phyloP scores from a whole-genome alignment of 2,888 invertebrate genomes.

The Dryobotodes eremita region DNA sequence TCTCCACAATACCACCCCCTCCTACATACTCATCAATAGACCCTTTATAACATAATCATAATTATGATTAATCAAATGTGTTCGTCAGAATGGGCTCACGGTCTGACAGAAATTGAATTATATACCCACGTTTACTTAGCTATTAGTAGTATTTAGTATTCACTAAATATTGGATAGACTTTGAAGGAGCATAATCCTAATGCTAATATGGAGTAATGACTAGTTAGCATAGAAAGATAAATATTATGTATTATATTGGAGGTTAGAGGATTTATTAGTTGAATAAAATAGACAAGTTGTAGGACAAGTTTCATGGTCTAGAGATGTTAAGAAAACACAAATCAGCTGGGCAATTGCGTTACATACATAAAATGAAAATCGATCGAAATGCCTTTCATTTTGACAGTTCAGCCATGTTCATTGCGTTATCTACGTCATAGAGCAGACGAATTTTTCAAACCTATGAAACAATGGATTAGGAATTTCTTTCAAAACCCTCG shows the following conservation, averaged over 20 bases:
- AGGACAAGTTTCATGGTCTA: neutral
- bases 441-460: no score
- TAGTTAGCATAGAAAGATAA: neutral
- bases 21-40: conserved; percentile 15
- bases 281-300: neutral
- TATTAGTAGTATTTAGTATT: no score
- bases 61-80: conserved; percentile 37
- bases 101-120: conserved; percentile 28
- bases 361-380: no score
- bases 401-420: no score
- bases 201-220: neutral
- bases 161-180: conserved; percentile 22
- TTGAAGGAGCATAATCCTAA: neutral
- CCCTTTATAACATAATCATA: conserved; percentile 10
- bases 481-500: no score
- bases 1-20: neutral
- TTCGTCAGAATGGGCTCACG: conserved; percentile 12
- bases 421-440: no score
- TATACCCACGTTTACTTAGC: neutral
- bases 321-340: no score
- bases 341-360: no score
- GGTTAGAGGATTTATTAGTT: neutral
- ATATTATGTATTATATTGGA: neutral
- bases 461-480: no score
- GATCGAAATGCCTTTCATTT: no score